Evolutionary conservation across 2,113 vertebrate species (phyloP).

Genomic region (Archocentrus centrarchus): DNA sequence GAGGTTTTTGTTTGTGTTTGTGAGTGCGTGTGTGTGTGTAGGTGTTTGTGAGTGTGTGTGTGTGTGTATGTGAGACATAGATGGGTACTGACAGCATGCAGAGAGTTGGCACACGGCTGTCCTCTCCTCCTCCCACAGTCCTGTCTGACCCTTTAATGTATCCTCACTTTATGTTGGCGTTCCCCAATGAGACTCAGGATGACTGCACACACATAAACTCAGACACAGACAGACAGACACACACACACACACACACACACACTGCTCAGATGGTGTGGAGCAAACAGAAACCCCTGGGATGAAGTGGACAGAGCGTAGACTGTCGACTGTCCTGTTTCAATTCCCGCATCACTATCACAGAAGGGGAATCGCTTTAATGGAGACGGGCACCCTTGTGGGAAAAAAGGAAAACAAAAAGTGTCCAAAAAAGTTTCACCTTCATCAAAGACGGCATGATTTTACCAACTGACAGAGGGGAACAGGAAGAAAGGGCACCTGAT

Average conservation of each 20-base stretch:
- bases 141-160: slow-evolving; percentile 48
- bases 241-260: not conserved
- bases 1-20: not conserved
- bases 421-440: not conserved
- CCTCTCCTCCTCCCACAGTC: slow-evolving; percentile 56
- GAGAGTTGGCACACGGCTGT: slow-evolving; percentile 55
- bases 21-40: too few relatives aligned
- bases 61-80: slow-evolving; percentile 28
- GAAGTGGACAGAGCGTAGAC: slow-evolving; percentile 40
- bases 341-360: slow-evolving; percentile 27
- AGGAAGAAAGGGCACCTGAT: not conserved
- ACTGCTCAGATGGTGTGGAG: slow-evolving; percentile 6
- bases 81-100: slow-evolving; percentile 60
- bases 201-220: slow-evolving; percentile 18
- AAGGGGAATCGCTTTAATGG: slow-evolving; percentile 33
- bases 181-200: slow-evolving; percentile 30
- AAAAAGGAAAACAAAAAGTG: not conserved
- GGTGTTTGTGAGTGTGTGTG: not conserved
- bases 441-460: not conserved
- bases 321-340: slow-evolving; percentile 15
- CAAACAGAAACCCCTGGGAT: slow-evolving; percentile 14
- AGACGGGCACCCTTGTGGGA: not conserved
- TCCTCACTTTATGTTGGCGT: slow-evolving; percentile 23
- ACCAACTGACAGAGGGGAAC: not conserved
- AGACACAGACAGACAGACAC: slow-evolving; percentile 18